Evolutionary conservation across 2,888 invertebrate genomes (phyloP), one percentile per base, ranked within the genome.

Genomic region (Hydrotaea diabolus): DNA sequence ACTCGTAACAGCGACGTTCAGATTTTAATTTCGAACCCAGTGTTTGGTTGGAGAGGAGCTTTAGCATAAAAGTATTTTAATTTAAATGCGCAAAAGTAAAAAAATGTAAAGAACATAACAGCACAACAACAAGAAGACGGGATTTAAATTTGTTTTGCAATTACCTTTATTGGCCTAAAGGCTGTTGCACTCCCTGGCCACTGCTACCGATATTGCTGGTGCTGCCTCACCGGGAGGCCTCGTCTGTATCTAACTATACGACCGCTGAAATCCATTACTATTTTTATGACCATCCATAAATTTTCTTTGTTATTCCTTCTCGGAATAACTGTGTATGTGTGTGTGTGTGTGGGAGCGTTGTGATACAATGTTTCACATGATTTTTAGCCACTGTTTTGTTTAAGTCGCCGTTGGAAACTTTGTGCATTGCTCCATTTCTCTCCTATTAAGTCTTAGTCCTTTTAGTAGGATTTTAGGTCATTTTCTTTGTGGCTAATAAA

Each of bases 211-310:
- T 64, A n/a, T 15, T 17, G 69, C 69, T 5, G 39, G 21, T 23
- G 73, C 21, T 49, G 9, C 9, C 49, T 55, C n/a, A 19, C 76
- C 49, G 59, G 31, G 46, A n/a, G 26, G 49, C 13, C 62, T 23
- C 64, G 17, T 46, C 43, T 49, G 64, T 71, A 46, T 77, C 49
- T 49, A 11, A 39, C 64, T 53, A 76, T 46, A 76, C 69, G 74
- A 59, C 59, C 49, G 26, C 69, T 59, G 21, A 80, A 83, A 74
- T 69, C 69, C 80, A 73, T 80, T 74, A 82, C 64, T 46, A 77
- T 82, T 84, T 85, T 85, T 82, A 85, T 69, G 66, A 19, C 69
- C 79, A 15, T 17, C 69, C 49, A 79, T 85, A 82, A 85, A 85
- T 79, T 69, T 77, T 73, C 69, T 43, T 19, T 59, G 59, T 59